Conservation (phyloP, 2,888 invertebrate genomes). For the Spatulosminthurus flaviceps region DNA sequence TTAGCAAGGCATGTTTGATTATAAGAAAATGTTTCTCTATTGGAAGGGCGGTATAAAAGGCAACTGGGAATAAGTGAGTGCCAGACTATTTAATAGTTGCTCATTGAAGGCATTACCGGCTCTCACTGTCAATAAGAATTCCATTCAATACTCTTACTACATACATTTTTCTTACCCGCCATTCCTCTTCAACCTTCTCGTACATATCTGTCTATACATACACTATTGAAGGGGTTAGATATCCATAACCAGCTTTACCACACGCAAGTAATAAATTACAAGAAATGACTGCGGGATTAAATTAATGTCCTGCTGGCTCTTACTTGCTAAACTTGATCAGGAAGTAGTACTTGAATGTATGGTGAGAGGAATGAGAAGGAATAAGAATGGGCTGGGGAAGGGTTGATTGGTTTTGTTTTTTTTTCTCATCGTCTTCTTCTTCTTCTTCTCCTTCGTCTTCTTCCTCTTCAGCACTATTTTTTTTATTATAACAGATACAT, state of each 20-base stretch:
- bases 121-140: not conserved
- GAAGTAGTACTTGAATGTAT: not conserved
- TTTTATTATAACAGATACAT: too few relatives aligned
- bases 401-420: conserved; percentile 2
- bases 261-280: conserved; percentile 37
- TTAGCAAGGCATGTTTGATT: too few relatives aligned
- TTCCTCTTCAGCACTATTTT: not conserved
- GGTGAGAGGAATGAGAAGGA: not conserved
- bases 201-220: not conserved
- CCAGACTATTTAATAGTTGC: not conserved
- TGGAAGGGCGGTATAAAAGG: too few relatives aligned
- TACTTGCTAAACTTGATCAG: conserved; percentile 16
- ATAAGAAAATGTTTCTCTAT: too few relatives aligned
- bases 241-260: conserved; percentile 15
- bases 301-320: conserved; percentile 41
- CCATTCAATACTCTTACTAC: not conserved
- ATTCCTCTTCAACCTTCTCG: too few relatives aligned
- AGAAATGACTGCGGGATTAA: conserved; percentile 38
- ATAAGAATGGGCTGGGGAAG: not conserved
- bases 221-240: too few relatives aligned
- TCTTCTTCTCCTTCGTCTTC: not conserved
- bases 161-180: too few relatives aligned
- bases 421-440: not conserved
- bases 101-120: not conserved
- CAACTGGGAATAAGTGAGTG: too few relatives aligned